Conservation (phyloP, 2,888 invertebrate species). For the Rhimphoctona megacephalus region DNA sequence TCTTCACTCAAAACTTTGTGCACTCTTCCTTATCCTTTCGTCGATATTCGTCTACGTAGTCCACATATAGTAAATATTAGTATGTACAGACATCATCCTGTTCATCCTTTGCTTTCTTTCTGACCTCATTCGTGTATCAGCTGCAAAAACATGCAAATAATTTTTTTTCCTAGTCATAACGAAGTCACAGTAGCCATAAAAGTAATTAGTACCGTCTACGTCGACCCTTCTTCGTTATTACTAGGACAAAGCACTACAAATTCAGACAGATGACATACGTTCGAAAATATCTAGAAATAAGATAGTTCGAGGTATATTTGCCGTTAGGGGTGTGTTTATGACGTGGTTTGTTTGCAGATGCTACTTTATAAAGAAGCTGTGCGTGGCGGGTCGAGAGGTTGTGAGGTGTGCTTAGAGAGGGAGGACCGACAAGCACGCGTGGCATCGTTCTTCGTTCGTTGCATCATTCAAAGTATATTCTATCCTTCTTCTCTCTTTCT, state of each 20-base stretch:
- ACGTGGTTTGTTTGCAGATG: conserved; percentile 80
- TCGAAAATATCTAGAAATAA: conserved; percentile 47
- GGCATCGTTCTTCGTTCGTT: conserved; percentile 31
- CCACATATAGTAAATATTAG: neutral
- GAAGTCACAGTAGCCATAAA: neutral
- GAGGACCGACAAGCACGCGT: conserved; percentile 49
- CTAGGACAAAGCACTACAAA: neutral
- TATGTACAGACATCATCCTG: neutral
- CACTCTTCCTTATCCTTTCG: conserved; percentile 23
- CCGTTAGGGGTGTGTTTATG: conserved; percentile 81
- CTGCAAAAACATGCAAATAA: neutral
- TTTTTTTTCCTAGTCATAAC: neutral
- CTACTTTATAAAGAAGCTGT: conserved; percentile 81
- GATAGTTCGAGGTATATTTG: conserved; percentile 68
- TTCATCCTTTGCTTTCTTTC: neutral
- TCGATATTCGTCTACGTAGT: neutral
- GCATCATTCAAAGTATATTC: conserved; percentile 11
- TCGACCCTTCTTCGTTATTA: conserved; percentile 21
- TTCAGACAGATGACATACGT: conserved; percentile 39
- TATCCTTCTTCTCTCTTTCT: conserved; percentile 25
- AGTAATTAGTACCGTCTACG: conserved; percentile 35
- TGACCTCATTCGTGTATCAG: neutral
- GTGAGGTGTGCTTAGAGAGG: conserved; percentile 44
- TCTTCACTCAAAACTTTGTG: conserved; percentile 21
- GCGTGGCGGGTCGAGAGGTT: conserved; percentile 68